Percentiles rank a stretch among this genome's conserved stretches.
These are phyloP conservation scores for Trachymyrmex septentrionalis DNA, from an alignment of 1,140 invertebrate species.

Conservation along the genomic window DNA sequence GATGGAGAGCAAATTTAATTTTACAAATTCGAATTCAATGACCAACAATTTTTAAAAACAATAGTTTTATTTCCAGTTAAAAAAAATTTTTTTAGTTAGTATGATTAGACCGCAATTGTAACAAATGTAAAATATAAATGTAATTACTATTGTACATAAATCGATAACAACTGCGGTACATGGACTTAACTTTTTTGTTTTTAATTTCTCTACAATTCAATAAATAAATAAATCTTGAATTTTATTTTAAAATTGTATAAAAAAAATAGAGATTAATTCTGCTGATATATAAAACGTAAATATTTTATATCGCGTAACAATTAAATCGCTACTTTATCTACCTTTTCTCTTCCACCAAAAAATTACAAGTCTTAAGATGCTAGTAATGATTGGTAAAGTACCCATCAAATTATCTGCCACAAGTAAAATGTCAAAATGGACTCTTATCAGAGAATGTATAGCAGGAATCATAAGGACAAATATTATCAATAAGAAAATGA, in stretches of 20 bases:
- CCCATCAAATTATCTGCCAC: conserved; percentile 29
- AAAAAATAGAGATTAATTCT: neutral
- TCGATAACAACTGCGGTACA: too few species aligned
- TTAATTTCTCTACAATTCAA: neutral
- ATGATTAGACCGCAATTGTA: too few species aligned
- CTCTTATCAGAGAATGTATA: neutral
- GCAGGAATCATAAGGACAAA: conserved; percentile 21
- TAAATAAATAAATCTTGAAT: neutral
- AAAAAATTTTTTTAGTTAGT: too few species aligned
- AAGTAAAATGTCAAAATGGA: neutral
- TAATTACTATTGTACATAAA: too few species aligned
- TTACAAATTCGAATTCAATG: too few species aligned
- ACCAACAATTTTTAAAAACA: too few species aligned
- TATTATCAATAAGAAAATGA: neutral
- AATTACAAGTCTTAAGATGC: neutral
- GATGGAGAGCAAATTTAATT: too few species aligned
- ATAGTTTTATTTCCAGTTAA: too few species aligned
- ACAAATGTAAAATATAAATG: too few species aligned
- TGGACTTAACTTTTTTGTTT: neutral
- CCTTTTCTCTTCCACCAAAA: conserved; percentile 42
- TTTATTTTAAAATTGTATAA: neutral
- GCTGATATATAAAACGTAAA: neutral
- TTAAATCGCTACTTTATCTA: neutral
- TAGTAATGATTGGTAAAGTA: neutral
- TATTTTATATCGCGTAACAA: neutral